Conservation (phyloP, 2,888 invertebrate species). For the Ischnura elegans region DNA sequence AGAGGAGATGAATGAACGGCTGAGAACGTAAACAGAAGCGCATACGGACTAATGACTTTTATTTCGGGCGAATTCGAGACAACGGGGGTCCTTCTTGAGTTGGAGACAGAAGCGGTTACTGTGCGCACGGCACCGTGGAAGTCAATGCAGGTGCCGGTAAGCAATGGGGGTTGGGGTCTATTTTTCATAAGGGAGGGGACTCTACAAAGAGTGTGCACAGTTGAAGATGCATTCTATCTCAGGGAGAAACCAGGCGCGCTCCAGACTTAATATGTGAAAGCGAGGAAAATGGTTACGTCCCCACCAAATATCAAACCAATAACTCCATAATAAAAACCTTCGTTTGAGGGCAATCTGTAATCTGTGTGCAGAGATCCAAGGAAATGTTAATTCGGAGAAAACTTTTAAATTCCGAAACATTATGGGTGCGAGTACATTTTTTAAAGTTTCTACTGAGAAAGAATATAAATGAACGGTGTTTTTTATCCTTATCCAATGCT, state of each 20-base stretch:
- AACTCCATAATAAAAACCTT: too few relatives aligned
- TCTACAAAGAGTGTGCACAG: neutral
- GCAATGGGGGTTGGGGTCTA: neutral
- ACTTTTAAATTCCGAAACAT: too few relatives aligned
- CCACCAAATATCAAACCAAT: neutral
- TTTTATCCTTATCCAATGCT: too few relatives aligned
- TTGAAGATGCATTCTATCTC: neutral
- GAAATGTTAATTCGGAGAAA: too few relatives aligned
- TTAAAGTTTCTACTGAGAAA: too few relatives aligned
- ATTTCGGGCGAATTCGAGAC: slow-evolving; percentile 18
- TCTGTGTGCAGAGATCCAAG: too few relatives aligned
- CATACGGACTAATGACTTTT: slow-evolving; percentile 22
- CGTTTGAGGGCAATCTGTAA: too few relatives aligned
- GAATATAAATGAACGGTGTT: too few relatives aligned
- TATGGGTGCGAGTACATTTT: too few relatives aligned
- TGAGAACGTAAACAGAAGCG: slow-evolving; percentile 44
- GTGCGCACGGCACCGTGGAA: neutral
- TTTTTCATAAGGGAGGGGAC: neutral
- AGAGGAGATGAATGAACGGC: neutral
- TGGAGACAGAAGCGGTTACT: neutral
- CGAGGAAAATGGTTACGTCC: neutral
- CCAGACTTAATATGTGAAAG: neutral
- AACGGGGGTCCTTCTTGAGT: neutral
- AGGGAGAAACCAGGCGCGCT: neutral
- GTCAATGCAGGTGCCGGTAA: neutral